Conservation (phyloP, 1,140 invertebrate species). For the Zophobas atratus region DNA sequence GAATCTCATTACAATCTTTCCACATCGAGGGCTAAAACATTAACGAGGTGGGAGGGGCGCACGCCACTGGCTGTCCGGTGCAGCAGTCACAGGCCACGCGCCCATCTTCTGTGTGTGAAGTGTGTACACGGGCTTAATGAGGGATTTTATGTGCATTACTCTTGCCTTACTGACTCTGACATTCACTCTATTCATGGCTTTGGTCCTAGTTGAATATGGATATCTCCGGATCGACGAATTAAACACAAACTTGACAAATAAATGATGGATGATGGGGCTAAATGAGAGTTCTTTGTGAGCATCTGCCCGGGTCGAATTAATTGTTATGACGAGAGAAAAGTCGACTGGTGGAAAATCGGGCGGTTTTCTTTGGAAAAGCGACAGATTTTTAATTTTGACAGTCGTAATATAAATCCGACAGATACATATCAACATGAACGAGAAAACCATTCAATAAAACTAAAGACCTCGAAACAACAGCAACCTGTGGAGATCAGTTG, state of each 20-base stretch:
- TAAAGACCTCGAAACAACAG: no score
- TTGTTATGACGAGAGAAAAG: not conserved
- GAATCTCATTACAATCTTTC: not conserved
- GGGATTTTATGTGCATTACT: slow-evolving; percentile 67
- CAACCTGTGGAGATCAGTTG: no score
- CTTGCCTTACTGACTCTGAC: slow-evolving; percentile 66
- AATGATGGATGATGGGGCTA: slow-evolving; percentile 8
- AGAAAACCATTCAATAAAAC: no score
- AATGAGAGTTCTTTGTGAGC: not conserved
- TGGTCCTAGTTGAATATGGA: not conserved
- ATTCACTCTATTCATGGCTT: slow-evolving; percentile 52
- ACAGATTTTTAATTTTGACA: no score
- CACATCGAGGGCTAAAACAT: not conserved
- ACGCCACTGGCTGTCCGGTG: slow-evolving; percentile 60
- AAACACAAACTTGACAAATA: slow-evolving; percentile 4
- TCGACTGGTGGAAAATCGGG: no score
- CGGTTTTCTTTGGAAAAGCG: no score
- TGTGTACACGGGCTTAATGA: slow-evolving; percentile 64
- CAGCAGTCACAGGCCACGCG: slow-evolving; percentile 58
- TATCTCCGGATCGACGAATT: slow-evolving; percentile 8
- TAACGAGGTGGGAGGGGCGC: slow-evolving; percentile 53
- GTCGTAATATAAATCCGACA: no score
- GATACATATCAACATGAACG: no score
- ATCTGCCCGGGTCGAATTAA: not conserved
- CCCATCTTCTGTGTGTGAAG: slow-evolving; percentile 61